These are phyloP conservation scores for Tragelaphus imberbis DNA, from an alignment of 2,113 vertebrate species.

Conservation along the genomic window DNA sequence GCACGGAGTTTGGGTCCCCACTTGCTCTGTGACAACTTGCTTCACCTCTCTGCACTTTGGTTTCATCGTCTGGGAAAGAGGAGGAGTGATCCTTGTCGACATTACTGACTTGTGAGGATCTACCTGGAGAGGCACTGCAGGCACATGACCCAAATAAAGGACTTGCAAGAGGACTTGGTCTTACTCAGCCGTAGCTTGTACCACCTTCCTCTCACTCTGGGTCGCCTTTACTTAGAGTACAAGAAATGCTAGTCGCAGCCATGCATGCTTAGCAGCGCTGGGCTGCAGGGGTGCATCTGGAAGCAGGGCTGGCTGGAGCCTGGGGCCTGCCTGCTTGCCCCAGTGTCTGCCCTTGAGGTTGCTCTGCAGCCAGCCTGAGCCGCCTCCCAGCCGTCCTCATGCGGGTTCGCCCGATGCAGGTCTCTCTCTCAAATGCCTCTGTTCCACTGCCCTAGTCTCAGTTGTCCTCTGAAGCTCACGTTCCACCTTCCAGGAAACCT, in stretches of 20 bases:
- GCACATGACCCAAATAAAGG: rapidly evolving
- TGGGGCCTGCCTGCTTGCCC: background rate
- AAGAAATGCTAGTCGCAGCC: background rate
- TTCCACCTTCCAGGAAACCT: background rate
- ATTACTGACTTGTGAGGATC: no score
- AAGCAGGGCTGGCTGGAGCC: background rate
- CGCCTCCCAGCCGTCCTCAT: background rate
- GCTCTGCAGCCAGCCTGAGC: background rate
- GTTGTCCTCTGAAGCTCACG: background rate
- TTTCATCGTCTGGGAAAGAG: background rate
- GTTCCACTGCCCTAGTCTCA: background rate
- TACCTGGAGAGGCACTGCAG: background rate
- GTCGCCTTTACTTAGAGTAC: no score
- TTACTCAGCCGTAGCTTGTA: background rate
- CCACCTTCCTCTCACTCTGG: background rate
- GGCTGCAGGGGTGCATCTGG: background rate
- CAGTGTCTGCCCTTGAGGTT: background rate
- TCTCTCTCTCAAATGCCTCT: background rate
- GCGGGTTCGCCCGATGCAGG: no score
- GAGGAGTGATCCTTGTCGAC: background rate
- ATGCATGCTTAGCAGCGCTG: rapidly evolving
- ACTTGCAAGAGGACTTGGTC: background rate
- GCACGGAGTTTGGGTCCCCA: background rate
- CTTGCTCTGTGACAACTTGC: background rate
- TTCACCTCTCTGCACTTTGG: background rate